Base-by-base conservation (phyloP, 92 coral and sea anemone genomes). In the Actinostola sp. region DNA sequence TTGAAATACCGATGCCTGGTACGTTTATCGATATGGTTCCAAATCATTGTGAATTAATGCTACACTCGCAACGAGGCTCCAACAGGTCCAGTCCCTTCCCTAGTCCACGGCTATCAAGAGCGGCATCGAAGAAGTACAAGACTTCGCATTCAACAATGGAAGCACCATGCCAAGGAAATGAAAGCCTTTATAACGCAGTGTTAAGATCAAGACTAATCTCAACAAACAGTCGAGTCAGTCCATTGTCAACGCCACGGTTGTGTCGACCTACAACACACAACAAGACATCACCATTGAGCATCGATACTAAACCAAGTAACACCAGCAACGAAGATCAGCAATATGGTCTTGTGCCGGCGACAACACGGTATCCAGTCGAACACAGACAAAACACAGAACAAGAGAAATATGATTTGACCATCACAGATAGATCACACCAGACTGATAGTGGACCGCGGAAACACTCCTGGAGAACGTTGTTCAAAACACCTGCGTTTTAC, bases 401-500 rank as follows among this genome's bases (percentile, higher is more conserved):
- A 24, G 24, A 57, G 5, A 23, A 31, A 16, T 10, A 14, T 10
- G 70, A 74, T 4, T 28, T 66, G 17, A 66, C 49, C 32, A 79
- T 82, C 27, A 60, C 48, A 31, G 87, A 66, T 19, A 61, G 75
- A 44, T 27, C 39, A 17, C 2, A 44, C 27, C 27, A 64, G 16
- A 63, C 17, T 16, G 8, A 27, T 19, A 63, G 20, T 15, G 63
- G 5, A 57, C 36, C 26, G 13, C 2, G 2, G 14, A 29, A 38
- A 38, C 17, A 52, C 14, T 74, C 55, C 25, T 90, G 97, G 97
- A 75, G 28, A 36, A 73, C 79, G 15, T 76, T 92, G 80, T 77
- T 90, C 41, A 83, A 69, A 29, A 85, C 63, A 54, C 92, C 89
- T 36, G 82, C 63, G 73, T 69, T 83, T 42, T 90, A 90, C 63